A percentile compares a stretch with the other conserved stretches of the same genome.
Evolutionary conservation across 1,140 invertebrate genomes (phyloP).

Genomic region (Nymphalis io): DNA sequence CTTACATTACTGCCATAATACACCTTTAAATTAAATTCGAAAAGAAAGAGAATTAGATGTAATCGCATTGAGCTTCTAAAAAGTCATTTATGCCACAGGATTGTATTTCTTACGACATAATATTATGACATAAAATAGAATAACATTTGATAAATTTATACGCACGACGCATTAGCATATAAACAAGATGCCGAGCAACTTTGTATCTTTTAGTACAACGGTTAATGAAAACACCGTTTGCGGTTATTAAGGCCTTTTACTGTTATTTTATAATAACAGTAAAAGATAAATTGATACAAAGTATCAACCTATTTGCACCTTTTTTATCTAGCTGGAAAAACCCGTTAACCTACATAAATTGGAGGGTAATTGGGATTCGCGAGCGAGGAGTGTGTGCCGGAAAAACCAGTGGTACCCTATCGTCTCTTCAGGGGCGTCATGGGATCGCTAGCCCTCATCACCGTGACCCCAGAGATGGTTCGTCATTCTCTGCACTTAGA

Average conservation of each 20-base stretch:
- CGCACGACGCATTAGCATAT: conserved; percentile 58
- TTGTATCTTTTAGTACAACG: conserved; percentile 46
- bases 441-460: too few relatives aligned
- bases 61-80: conserved; percentile 18
- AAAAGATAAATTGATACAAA: neutral
- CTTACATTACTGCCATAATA: conserved; percentile 20
- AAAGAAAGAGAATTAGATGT: neutral
- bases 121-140: conserved; percentile 29
- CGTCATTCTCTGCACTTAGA: too few relatives aligned
- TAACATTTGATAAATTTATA: conserved; percentile 27
- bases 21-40: neutral
- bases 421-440: too few relatives aligned
- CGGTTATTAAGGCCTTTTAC: conserved; percentile 50
- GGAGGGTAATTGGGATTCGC: too few relatives aligned
- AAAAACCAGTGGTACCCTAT: too few relatives aligned
- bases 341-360: too few relatives aligned
- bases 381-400: too few relatives aligned
- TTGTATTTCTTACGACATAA: conserved; percentile 13
- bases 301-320: too few relatives aligned
- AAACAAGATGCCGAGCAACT: conserved; percentile 50
- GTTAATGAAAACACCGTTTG: conserved; percentile 54
- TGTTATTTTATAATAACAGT: conserved; percentile 24
- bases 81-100: neutral
- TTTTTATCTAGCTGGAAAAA: too few relatives aligned
- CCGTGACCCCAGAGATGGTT: too few relatives aligned